Percentiles rank a stretch among this genome's conserved stretches.
Evolutionary conservation across 2,888 invertebrate genomes (phyloP).

Genomic region (Platypus cylindrus): DNA sequence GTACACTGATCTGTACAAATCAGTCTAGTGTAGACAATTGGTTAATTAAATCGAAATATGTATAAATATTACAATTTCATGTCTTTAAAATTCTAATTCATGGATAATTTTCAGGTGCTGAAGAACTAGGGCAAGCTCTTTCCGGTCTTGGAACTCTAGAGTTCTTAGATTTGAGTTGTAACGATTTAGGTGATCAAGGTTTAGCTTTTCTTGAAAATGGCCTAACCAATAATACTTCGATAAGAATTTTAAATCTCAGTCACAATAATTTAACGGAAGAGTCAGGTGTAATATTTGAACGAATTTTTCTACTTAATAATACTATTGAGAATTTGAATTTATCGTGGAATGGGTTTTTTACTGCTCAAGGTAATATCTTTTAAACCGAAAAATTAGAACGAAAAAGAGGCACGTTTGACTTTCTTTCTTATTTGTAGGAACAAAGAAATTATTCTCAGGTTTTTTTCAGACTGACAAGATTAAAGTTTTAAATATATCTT

Average conservation of each 20-base stretch:
- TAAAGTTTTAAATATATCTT: conserved; percentile 34
- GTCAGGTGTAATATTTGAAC: conserved; percentile 30
- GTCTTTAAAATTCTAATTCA: conserved; percentile 1
- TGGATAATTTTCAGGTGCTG: conserved; percentile 28
- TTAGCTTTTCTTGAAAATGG: conserved; percentile 27
- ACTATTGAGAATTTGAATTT: conserved; percentile 38
- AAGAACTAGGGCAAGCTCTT: conserved; percentile 30
- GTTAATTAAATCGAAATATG: too few species aligned
- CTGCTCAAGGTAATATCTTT: conserved; percentile 30
- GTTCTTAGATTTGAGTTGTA: conserved; percentile 35
- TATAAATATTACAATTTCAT: too few species aligned
- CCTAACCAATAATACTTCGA: conserved; percentile 26
- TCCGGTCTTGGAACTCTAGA: conserved; percentile 25
- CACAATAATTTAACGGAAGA: conserved; percentile 39
- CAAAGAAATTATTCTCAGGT: conserved; percentile 31
- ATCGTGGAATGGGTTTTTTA: conserved; percentile 41
- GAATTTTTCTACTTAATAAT: conserved; percentile 32
- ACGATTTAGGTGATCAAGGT: conserved; percentile 36
- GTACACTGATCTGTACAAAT: too few species aligned
- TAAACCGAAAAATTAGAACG: not conserved
- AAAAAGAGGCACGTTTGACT: not conserved
- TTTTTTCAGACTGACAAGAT: conserved; percentile 28
- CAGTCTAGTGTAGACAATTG: too few species aligned
- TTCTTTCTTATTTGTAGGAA: conserved; percentile 20
- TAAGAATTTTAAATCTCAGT: conserved; percentile 36